These are phyloP conservation scores for Aethina tumida DNA, from an alignment of 1,140 invertebrate species.

Conservation along the genomic window DNA sequence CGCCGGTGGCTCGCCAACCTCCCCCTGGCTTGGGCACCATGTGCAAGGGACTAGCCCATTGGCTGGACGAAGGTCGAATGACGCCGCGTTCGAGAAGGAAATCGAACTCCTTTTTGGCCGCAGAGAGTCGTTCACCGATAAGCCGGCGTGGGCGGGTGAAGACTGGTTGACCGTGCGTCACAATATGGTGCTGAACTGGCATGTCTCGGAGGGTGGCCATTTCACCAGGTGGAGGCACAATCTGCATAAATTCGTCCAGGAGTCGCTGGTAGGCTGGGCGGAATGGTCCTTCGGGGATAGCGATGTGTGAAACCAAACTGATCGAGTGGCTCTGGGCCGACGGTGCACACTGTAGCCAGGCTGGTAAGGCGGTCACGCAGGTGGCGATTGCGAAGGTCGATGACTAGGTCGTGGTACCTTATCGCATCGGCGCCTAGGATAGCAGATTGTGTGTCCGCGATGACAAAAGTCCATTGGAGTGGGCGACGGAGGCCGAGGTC, in stretches of 20 bases:
- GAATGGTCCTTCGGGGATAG: too few relatives aligned
- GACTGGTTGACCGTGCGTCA: slow-evolving; percentile 29
- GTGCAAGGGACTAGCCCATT: slow-evolving; percentile 36
- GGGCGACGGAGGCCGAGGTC: slow-evolving; percentile 11
- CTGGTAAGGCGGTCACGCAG: too few relatives aligned
- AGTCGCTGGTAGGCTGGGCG: too few relatives aligned
- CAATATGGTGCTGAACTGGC: slow-evolving; percentile 23
- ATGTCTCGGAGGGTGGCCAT: too few relatives aligned
- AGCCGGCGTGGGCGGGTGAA: slow-evolving; percentile 27
- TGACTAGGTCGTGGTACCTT: too few relatives aligned
- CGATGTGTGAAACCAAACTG: slow-evolving; percentile 34
- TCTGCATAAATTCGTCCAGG: too few relatives aligned
- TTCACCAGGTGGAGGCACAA: too few relatives aligned
- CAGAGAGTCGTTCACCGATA: slow-evolving; percentile 23
- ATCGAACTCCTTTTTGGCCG: slow-evolving; percentile 26
- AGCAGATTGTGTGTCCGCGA: slow-evolving; percentile 11
- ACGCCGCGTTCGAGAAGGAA: slow-evolving; percentile 20
- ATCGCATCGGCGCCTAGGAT: slow-evolving; percentile 21
- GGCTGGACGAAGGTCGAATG: slow-evolving; percentile 27
- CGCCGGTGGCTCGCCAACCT: slow-evolving; percentile 31
- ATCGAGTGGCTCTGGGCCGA: too few relatives aligned
- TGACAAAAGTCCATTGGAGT: slow-evolving; percentile 14
- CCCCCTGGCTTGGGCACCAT: slow-evolving; percentile 35
- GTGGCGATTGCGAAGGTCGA: too few relatives aligned
- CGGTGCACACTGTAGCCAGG: too few relatives aligned